Percentiles rank a stretch among this genome's conserved stretches.
Conservation (phyloP, 1,140 invertebrate genomes). For the Philopotamus ludificatus region DNA sequence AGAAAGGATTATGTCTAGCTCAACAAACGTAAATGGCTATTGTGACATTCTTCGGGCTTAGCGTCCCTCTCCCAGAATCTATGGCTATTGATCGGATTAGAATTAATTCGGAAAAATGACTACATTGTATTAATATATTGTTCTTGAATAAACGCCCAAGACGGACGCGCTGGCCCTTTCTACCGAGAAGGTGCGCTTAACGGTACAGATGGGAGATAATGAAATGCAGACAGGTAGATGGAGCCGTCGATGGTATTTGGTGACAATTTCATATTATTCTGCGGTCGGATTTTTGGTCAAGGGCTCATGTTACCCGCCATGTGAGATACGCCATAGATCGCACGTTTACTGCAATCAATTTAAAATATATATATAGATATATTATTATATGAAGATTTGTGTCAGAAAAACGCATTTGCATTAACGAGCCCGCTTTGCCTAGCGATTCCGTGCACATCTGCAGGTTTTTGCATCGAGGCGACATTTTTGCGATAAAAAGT, state of each 20-base stretch:
- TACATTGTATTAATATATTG: not conserved
- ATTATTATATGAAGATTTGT: not conserved
- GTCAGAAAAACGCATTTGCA: constrained; percentile 1
- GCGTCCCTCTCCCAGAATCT: not conserved
- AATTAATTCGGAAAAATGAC: constrained; percentile 18
- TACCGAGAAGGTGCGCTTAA: not conserved
- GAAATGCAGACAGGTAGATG: too few relatives aligned
- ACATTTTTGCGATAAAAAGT: constrained; percentile 7
- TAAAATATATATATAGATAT: too few relatives aligned
- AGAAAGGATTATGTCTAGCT: constrained; percentile 3
- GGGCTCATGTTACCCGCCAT: constrained; percentile 35
- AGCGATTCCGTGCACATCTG: constrained; percentile 1
- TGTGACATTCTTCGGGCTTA: constrained; percentile 6
- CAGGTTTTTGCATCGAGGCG: constrained; percentile 10
- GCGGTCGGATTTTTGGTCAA: constrained; percentile 40
- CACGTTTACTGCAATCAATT: not conserved
- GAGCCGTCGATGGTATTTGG: too few relatives aligned
- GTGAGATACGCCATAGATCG: constrained; percentile 24
- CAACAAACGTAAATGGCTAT: constrained; percentile 18
- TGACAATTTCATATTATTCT: constrained; percentile 34
- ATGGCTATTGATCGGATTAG: constrained; percentile 21
- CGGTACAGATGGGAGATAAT: not conserved
- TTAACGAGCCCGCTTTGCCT: not conserved
- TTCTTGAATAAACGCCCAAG: not conserved
- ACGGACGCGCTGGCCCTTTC: not conserved